Evolutionary conservation across 1,140 invertebrate species (phyloP), one percentile per base, ranked within the genome.

Genomic region (Bombus confusus): DNA sequence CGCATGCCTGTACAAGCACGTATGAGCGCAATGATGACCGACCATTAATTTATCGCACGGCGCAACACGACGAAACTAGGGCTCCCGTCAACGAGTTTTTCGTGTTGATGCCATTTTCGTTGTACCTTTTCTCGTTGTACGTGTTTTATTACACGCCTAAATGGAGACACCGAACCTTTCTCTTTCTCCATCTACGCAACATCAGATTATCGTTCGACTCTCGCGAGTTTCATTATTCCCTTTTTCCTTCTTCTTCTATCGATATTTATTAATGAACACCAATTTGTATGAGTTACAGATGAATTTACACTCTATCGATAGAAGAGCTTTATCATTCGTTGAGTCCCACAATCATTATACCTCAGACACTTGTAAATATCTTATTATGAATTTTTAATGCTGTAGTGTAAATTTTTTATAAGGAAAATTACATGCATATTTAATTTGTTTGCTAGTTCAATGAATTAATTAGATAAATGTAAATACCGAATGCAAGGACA

Each of bases 21-120:
- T 91, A 91, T 80, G 89, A 88, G 68, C 77, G 78, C 87, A 91
- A 90, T 88, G 87, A 90, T 84, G 88, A 64, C 79, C 86, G 68
- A 62, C 82, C 82, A 89, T 92, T 92, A 89, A 92, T 92, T 93
- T 91, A 93, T 91, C 84, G 81, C 86, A 69, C 84, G 85, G 82
- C 86, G 73, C 72, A 83, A 88, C 88, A 80, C 66, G 81, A 88
- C 82, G 81, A 75, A 82, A 81, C 86, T 85, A 76, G 79, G 69
- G 84, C 86, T 80, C 69, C 76, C 86, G 83, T 90, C 88, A 69
- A 88, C 89, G 88, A 88, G 83, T 90, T 90, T 89, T 89, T 89
- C 88, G 77, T 86, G 85, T 89, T 83, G 77, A 84, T 77, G 86
- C 83, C 88, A 88, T 88, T 83, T 87, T 89, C 87, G 76, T 85